Base-by-base conservation (phyloP, 1,140 invertebrate species). In the Leptonema lineaticorne region DNA sequence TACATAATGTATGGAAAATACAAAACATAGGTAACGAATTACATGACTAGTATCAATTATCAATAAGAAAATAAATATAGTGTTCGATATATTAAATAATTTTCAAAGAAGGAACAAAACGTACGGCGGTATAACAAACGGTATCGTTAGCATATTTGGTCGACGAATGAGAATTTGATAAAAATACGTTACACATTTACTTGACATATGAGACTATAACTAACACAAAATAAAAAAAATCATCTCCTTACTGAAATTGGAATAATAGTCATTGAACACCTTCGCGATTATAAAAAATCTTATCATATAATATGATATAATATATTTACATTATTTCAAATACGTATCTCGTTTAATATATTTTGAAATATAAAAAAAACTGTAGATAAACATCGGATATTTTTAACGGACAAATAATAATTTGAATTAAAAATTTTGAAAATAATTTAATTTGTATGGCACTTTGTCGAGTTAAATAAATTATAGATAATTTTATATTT, bases 11-110 rank as follows among this genome's bases (percentile, higher is more conserved):
- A 66, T 70, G 66, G 57, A 71, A 71, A 63, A 72, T 69, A 72
- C 59, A 72, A 72, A 72, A 68, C 69, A 66, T 72, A 67, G 68
- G 68, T 69, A 72, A 72, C 71, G 53, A 72, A 72, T 69, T 46
- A 68, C 53, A 46, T 72, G 71, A 72, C 71, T 72, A 72, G 71
- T 69, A 41, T 41, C 37, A 41, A 11, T 41, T 41, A 41, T 41
- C 11, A 41, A 41, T 14, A 41, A 9, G 11, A 41, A 41, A 41
- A 41, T 33, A 33, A 6, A 33, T 33, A 5, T 33, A 33, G 30
- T 6, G 30, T 33, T 5, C 30, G 11, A 33, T 6, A 33, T 41
- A 41, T 41, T 41, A 4, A 41, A n/a, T n/a, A n/a, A n/a, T n/a
- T n/a, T n/a, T n/a, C n/a, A n/a, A 2, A 16, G 11, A 41, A 41